Base-by-base conservation (phyloP, 2,888 invertebrate genomes). In the Ferrisia virgata region DNA sequence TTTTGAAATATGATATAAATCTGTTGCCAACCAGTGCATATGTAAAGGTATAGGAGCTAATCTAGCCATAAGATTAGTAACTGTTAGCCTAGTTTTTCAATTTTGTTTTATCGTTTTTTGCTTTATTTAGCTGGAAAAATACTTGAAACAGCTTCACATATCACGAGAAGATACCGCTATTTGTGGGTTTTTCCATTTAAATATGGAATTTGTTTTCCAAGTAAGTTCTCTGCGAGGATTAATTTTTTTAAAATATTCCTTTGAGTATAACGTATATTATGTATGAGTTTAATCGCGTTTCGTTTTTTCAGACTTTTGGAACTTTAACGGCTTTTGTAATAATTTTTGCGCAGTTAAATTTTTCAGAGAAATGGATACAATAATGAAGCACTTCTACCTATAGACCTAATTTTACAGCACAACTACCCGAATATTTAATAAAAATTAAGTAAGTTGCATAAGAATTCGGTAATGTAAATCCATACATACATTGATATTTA, bases 101-200 rank as follows among this genome's bases (percentile, higher is more conserved):
- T n/a, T n/a, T n/a, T n/a, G n/a, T n/a, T n/a, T n/a, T n/a, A n/a
- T 11, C 31, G 11, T 33, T 6, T n/a, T 33, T 39, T 18, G 36
- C 33, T 39, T 18, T 79, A 64, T 81, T 28, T n/a, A 82, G 82
- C 11, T 82, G 6, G 82, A 82, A 36, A 82, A 82, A 58, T 82
- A 82, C 15, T 58, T 82, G 9, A 39, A 36, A 36, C 58, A 58
- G 39, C 36, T 82, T 22, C 53, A 82, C 36, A 53, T 33, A 39
- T 39, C 82, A 25, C 64, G 11, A 64, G 53, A 82, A 4, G 53
- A 58, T 18, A 36, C 36, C 8, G 82, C 82, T 33, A 31, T 82
- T 36, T 82, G 82, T 53, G 82, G 82, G 31, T 82, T 82, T 64
- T 82, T 82, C 22, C 82, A 82, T 39, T 39, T 82, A 9, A 82